Percentiles rank a stretch among this genome's conserved stretches.
Conservation (phyloP, 2,113 vertebrate genomes). For the Aphyosemion australe region DNA sequence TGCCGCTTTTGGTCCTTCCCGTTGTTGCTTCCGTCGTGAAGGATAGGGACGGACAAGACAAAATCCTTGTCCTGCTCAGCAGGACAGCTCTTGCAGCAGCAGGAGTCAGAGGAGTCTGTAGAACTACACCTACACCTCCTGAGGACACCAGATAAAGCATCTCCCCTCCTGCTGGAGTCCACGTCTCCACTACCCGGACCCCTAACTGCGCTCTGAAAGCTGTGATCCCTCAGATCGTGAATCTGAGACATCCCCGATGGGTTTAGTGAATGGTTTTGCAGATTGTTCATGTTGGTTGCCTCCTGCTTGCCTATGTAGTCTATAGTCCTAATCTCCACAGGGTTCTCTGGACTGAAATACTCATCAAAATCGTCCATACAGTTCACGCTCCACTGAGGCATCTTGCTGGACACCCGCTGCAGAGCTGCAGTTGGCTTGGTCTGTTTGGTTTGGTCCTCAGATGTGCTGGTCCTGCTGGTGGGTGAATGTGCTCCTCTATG, state of each 20-base stretch:
- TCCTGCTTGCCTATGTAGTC: slow-evolving; percentile 78
- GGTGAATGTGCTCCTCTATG: slow-evolving; percentile 50
- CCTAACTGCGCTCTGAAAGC: slow-evolving; percentile 3
- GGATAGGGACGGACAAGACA: slow-evolving; percentile 79
- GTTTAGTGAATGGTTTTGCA: slow-evolving; percentile 43
- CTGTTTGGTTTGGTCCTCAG: slow-evolving; percentile 87
- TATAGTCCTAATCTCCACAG: slow-evolving; percentile 87
- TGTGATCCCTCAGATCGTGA: slow-evolving; percentile 2
- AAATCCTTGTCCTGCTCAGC: slow-evolving; percentile 87
- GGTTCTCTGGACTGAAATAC: slow-evolving; percentile 86
- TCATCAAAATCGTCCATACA: slow-evolving; percentile 88
- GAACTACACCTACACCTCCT: slow-evolving; percentile 65
- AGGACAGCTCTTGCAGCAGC: slow-evolving; percentile 85
- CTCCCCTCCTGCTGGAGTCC: slow-evolving; percentile 29
- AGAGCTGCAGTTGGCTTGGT: slow-evolving; percentile 69
- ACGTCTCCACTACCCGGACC: slow-evolving; percentile 8
- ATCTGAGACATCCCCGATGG: slow-evolving; percentile 15
- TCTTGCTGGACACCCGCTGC: slow-evolving; percentile 75
- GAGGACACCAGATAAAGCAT: slow-evolving; percentile 15
- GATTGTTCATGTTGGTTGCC: slow-evolving; percentile 13
- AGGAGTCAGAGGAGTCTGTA: slow-evolving; percentile 43
- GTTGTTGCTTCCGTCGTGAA: slow-evolving; percentile 82
- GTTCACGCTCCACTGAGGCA: slow-evolving; percentile 83
- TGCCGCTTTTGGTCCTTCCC: slow-evolving; percentile 82
- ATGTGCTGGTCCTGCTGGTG: slow-evolving; percentile 59